Evolutionary conservation across 2,797 vertebrate species (phyloP), one percentile per base, ranked within the genome.

Genomic region (Tarsius wallacei): DNA sequence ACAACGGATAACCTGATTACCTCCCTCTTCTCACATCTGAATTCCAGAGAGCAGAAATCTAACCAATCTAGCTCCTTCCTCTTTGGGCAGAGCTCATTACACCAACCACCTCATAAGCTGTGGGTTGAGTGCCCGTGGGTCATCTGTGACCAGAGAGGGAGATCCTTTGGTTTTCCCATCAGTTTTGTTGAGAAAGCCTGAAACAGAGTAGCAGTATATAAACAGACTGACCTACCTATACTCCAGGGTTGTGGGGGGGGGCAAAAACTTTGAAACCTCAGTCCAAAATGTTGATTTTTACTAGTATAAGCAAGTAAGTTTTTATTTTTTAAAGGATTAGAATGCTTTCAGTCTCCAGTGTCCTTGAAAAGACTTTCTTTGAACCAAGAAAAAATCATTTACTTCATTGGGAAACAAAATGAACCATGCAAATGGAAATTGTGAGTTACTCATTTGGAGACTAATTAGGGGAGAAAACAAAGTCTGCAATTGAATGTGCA

Each of bases 401-500:
- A 95, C 84, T 97, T 94, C 90, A 97, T 42, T 93, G 84, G 73
- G 73, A 96, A 97, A 95, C 96, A 98, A 91, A 97, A 97, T 93
- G 96, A 98, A 96, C 95, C 84, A 74, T 96, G 97, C 64, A 97
- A 98, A 91, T 83, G 95, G 71, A 95, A 97, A 98, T 42, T 95
- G 82, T 93, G 86, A 98, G 74, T 94, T 97, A 96, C 74, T 96
- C 80, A 85, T 91, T 95, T 97, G 96, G 91, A 98, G 87, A 47
- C 2, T 5, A 95, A 96, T 82, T 92, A 95, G 89, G 84, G 93
- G 87, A 82, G 21, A 96, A 51, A 66, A 98, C 96, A 95, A 94
- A 97, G 55, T 96, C 61, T 94, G 86, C 94, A 87, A 64, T 10
- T 10, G 14, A 96, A 82, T 94, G 86, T 31, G 2, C 89, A 68